phyloP scores from a whole-genome alignment of 1,140 invertebrate species.

The Monochamus saltuarius region DNA sequence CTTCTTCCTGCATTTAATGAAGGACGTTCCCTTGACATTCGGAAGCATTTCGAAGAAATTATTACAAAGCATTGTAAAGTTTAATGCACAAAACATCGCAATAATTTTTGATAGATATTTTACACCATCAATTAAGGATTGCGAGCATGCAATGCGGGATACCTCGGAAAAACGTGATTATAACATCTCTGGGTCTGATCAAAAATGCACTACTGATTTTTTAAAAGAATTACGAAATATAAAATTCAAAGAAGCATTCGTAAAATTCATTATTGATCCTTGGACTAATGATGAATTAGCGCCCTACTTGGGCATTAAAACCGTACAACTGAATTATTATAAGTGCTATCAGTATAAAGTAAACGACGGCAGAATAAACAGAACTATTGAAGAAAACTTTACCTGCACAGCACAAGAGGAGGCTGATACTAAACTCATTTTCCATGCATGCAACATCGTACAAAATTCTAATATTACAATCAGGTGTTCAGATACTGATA shows the following conservation, averaged over 20 bases:
- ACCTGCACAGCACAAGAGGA: neutral
- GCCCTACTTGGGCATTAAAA: slow-evolving; percentile 5
- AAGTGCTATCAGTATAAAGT: slow-evolving; percentile 13
- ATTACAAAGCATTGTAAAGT: too few species aligned
- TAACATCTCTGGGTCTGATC: slow-evolving; percentile 15
- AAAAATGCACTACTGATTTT: slow-evolving; percentile 2
- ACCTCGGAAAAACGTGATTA: slow-evolving; percentile 17
- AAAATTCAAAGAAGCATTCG: neutral
- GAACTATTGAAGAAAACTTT: neutral
- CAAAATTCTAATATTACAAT: slow-evolving; percentile 29
- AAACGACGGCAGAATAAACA: neutral
- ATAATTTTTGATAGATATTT: slow-evolving; percentile 25
- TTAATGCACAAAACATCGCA: too few species aligned
- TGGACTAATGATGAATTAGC: slow-evolving; percentile 3
- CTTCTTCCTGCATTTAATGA: too few species aligned
- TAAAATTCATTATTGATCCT: neutral
- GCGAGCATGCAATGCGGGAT: slow-evolving; percentile 13
- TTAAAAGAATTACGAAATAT: neutral
- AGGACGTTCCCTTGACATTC: too few species aligned
- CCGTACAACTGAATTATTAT: slow-evolving; percentile 10
- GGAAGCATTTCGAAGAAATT: too few species aligned
- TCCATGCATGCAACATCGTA: slow-evolving; percentile 39
- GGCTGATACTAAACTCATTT: slow-evolving; percentile 39
- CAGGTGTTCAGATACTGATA: slow-evolving; percentile 34
- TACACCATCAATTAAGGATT: slow-evolving; percentile 25